Percentiles rank a stretch among this genome's conserved stretches.
Evolutionary conservation across 1,140 invertebrate genomes (phyloP).

Genomic region (Cecropterus lyciades): DNA sequence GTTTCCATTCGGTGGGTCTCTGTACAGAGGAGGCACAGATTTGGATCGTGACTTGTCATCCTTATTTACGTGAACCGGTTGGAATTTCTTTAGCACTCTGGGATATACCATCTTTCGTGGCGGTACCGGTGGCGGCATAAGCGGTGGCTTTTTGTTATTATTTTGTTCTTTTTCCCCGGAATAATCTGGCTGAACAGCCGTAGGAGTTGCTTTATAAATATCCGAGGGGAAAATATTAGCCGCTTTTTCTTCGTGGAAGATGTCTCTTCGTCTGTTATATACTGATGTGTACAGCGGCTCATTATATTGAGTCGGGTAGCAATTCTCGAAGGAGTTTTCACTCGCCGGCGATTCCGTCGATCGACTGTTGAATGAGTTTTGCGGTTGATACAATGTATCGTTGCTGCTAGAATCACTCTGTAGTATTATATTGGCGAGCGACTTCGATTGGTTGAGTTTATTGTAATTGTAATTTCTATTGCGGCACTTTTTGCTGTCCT

Average conservation of each 20-base stretch:
- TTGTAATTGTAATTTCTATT: conserved; percentile 75
- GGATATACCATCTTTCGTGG: conserved; percentile 81
- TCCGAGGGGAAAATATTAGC: conserved; percentile 71
- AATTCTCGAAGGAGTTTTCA: conserved; percentile 76
- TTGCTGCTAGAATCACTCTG: conserved; percentile 79
- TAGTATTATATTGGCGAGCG: conserved; percentile 77
- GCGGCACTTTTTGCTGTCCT: conserved; percentile 70
- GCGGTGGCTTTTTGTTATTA: conserved; percentile 68
- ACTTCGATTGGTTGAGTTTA: conserved; percentile 80
- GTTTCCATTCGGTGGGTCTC: conserved; percentile 62
- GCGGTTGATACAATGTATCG: conserved; percentile 79
- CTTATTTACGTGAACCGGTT: conserved; percentile 77
- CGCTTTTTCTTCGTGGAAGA: conserved; percentile 76
- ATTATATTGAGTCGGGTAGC: conserved; percentile 74
- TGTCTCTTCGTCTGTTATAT: conserved; percentile 74
- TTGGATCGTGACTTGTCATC: conserved; percentile 78
- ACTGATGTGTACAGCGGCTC: conserved; percentile 76
- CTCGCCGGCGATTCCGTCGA: conserved; percentile 78
- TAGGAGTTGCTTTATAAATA: conserved; percentile 81
- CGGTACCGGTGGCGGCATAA: conserved; percentile 77
- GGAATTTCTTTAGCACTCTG: conserved; percentile 78
- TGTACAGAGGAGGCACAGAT: conserved; percentile 71
- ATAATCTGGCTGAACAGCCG: conserved; percentile 75
- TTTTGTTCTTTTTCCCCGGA: conserved; percentile 60
- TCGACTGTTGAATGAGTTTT: conserved; percentile 71